Conservation (phyloP, 2,797 vertebrate species). For the Cephalopachus bancanus region DNA sequence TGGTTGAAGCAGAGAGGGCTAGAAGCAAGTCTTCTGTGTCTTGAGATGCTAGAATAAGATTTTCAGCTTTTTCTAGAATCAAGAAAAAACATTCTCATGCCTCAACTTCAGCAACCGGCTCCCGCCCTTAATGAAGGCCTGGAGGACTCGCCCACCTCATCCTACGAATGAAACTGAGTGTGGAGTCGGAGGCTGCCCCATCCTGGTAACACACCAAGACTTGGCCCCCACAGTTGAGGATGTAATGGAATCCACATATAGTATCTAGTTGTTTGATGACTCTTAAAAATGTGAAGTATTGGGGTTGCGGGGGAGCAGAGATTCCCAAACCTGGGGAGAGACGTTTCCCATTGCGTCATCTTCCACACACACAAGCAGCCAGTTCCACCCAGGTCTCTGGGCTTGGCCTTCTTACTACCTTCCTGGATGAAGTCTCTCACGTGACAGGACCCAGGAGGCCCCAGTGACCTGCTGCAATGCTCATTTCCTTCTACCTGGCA, state of each 20-base stretch:
- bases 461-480: not conserved
- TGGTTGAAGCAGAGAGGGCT: not conserved
- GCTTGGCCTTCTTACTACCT: not conserved
- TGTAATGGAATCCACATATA: not conserved
- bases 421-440: not conserved
- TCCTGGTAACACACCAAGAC: not conserved
- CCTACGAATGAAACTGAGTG: not conserved
- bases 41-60: not conserved
- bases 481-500: slow-evolving; percentile 57
- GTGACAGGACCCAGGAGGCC: not conserved
- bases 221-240: not conserved
- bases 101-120: not conserved
- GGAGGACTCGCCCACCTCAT: not conserved
- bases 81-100: not conserved
- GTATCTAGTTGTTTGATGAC: not conserved
- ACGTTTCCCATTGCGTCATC: not conserved
- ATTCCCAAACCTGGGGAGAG: not conserved
- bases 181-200: fast-evolving
- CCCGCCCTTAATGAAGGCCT: not conserved
- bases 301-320: not conserved
- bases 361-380: not conserved
- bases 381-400: not conserved
- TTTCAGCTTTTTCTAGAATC: slow-evolving; percentile 5
- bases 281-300: slow-evolving; percentile 22
- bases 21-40: not conserved